A percentile compares a stretch with the other conserved stretches of the same genome.
Conservation (phyloP, 2,113 vertebrate genomes). For the Sigmodon hispidus region DNA sequence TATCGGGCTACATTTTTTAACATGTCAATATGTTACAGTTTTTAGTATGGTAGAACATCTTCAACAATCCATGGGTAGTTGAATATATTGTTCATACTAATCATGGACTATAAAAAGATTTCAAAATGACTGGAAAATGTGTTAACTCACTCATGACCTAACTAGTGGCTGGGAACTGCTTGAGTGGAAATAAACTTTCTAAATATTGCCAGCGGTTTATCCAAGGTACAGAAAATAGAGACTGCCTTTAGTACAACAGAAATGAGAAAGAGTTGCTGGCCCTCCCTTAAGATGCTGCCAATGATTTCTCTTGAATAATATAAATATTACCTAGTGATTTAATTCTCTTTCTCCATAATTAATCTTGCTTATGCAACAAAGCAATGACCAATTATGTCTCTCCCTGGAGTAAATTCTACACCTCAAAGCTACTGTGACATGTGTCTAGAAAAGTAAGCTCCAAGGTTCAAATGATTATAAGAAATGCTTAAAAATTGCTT, state of each 20-base stretch:
- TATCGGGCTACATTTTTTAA: not conserved
- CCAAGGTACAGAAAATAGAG: not conserved
- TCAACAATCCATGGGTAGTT: not conserved
- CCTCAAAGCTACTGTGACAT: not conserved
- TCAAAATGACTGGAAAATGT: not conserved
- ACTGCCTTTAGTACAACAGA: not conserved
- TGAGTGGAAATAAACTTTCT: not conserved
- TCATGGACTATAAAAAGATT: not conserved
- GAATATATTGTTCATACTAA: not conserved
- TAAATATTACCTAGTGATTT: conserved; percentile 47
- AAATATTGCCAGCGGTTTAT: not conserved
- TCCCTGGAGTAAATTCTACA: not conserved
- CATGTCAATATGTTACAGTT: not conserved
- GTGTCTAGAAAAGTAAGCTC: conserved; percentile 40
- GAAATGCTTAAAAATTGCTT: conserved; percentile 6
- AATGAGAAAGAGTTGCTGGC: not conserved
- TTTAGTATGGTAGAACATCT: not conserved
- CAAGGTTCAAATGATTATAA: conserved; percentile 38
- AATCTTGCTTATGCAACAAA: conserved; percentile 44
- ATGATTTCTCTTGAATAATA: conserved; percentile 36
- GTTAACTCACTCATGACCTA: conserved; percentile 3
- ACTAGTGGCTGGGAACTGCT: not conserved
- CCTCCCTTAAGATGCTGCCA: conserved; percentile 17
- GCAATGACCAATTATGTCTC: conserved; percentile 53
- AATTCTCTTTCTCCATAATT: conserved; percentile 58